Evolutionary conservation across 2,797 vertebrate genomes (phyloP).

Genomic region (Pangasius mekongensis): DNA sequence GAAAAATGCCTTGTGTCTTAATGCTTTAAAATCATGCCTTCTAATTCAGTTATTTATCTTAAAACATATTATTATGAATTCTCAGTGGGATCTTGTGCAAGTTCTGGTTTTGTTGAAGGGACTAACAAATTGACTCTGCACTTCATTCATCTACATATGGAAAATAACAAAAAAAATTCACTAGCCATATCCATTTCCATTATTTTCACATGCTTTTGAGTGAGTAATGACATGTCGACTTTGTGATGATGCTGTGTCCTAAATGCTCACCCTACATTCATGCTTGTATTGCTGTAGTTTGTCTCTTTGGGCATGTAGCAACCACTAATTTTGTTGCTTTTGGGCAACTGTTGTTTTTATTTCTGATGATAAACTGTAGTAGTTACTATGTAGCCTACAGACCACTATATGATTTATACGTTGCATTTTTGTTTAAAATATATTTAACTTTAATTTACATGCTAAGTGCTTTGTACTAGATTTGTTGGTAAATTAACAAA

Average conservation of each 20-base stretch:
- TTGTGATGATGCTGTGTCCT: neutral
- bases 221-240: neutral
- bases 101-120: neutral
- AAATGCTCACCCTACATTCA: constrained; percentile 6
- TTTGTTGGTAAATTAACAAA: neutral
- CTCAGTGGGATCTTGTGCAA: neutral
- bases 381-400: neutral
- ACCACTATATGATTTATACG: neutral
- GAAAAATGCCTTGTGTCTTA: neutral
- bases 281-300: neutral
- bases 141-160: neutral
- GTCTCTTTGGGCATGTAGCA: neutral
- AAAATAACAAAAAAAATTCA: neutral
- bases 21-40: neutral
- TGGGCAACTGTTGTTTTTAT: neutral
- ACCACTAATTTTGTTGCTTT: neutral
- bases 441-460: neutral
- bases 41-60: neutral
- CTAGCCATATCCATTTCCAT: neutral
- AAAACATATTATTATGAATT: neutral
- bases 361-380: neutral
- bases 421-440: neutral
- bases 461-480: neutral
- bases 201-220: neutral
- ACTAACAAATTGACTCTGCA: neutral